Evolutionary conservation across 2,888 invertebrate genomes (phyloP), one percentile per base, ranked within the genome.

Genomic region (Lepidocyrtinus sp.): DNA sequence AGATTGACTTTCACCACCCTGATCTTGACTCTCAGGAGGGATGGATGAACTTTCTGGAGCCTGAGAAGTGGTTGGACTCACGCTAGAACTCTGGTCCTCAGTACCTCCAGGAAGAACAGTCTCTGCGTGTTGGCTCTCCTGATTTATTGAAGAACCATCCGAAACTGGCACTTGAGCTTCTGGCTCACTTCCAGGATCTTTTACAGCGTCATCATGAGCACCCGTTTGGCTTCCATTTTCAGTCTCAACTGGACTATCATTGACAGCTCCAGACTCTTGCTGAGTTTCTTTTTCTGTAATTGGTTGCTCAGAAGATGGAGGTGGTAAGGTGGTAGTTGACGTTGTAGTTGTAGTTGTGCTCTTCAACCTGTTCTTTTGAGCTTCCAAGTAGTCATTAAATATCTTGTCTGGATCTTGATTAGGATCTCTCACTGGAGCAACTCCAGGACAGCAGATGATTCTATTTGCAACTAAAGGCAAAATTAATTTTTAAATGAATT

Each of bases 391-490:
- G 22, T 81, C 81, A 25, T 81, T 72, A 26, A 81, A 81, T 7
- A 76, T 81, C 69, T 81, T 76, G n/a, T 76, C 81, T 1, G 81
- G 76, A 15, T 75, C 75, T 68, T 62, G 21, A 17, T 62, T 72
- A 15, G 76, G 67, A 27, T 59, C 72, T 7, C 25, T 24, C 15
- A 21, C 19, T 21, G 81, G 81, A 19, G 81, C 74, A 7, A 22
- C 17, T 19, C 83, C 83, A 22, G 83, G 83, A 73, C 83, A 83
- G 83, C 83, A 83, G 65, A 83, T 83, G 15, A 83, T 79, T 9
- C 83, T 72, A 22, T 81, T 78, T 3, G 81, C 81, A 64, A 83
- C 83, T 83, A 55, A 71, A 27, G 59, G n/a, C n/a, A n/a, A n/a
- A n/a, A n/a, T n/a, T n/a, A n/a, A n/a, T n/a, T 36, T 36, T 36